phyloP scores from a whole-genome alignment of 2,113 vertebrate species.

The Pipra filicauda region DNA sequence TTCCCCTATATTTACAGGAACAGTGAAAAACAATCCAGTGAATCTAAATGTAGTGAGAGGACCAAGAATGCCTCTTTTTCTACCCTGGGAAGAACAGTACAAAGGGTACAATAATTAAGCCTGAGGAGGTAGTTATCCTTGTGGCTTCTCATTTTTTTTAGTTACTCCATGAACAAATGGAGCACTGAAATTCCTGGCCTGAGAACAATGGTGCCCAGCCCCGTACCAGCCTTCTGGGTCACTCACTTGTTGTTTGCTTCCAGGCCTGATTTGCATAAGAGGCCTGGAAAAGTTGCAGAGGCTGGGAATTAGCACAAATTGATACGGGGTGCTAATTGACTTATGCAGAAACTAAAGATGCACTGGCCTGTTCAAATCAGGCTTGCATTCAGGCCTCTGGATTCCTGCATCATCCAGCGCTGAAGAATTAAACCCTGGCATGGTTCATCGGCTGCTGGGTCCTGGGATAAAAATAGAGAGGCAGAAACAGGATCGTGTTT shows the following conservation, averaged over 20 bases:
- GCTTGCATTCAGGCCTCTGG: neutral
- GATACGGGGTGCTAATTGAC: neutral
- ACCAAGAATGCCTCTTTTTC: neutral
- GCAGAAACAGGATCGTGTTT: neutral
- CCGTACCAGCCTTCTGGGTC: neutral
- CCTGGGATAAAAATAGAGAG: slow-evolving; percentile 17
- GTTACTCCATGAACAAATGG: slow-evolving; percentile 15
- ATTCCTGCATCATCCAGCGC: neutral
- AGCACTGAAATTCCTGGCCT: slow-evolving; percentile 15
- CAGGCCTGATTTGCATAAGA: slow-evolving; percentile 34
- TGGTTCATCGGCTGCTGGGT: neutral
- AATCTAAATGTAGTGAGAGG: neutral
- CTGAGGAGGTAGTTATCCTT: neutral
- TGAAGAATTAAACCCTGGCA: neutral
- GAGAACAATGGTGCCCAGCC: slow-evolving; percentile 31
- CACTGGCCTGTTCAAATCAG: slow-evolving; percentile 10
- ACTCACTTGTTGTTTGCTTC: slow-evolving; percentile 10
- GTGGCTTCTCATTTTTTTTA: neutral
- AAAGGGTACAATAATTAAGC: slow-evolving; percentile 29
- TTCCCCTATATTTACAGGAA: neutral
- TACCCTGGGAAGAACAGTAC: neutral
- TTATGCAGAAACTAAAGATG: neutral
- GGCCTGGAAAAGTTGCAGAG: slow-evolving; percentile 7
- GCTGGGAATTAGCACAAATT: neutral
- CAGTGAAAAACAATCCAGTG: neutral